Conservation (phyloP, 2,888 invertebrate genomes). For the Yponomeuta plumbellus region DNA sequence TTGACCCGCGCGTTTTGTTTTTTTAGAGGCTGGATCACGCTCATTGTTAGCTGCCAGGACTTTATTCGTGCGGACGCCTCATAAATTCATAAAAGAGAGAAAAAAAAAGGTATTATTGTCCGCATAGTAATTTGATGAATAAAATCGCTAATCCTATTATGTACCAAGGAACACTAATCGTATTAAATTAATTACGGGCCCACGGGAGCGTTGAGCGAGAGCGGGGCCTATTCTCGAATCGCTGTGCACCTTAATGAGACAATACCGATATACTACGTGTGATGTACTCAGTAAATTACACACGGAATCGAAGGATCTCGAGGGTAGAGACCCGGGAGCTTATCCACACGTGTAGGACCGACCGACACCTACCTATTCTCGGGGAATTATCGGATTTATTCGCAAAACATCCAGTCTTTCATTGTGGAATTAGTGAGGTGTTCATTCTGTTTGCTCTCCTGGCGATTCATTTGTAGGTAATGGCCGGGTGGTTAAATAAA, state of each 20-base stretch:
- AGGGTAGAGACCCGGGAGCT: background rate
- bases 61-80: background rate
- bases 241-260: background rate
- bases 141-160: slow-evolving; percentile 2
- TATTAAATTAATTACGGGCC: background rate
- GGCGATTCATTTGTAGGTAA: slow-evolving; percentile 8
- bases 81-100: background rate
- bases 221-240: background rate
- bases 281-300: background rate
- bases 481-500: background rate
- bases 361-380: slow-evolving; percentile 12
- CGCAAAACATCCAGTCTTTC: slow-evolving; percentile 11
- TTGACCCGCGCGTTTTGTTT: background rate
- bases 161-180: background rate
- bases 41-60: background rate
- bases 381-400: slow-evolving; percentile 15
- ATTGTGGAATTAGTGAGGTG: slow-evolving; percentile 14
- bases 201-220: background rate
- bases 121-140: background rate
- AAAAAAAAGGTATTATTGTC: background rate
- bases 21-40: background rate
- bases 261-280: background rate
- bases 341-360: slow-evolving; percentile 10
- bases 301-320: background rate
- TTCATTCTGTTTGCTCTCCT: background rate